phyloP scores from a whole-genome alignment of 2,888 invertebrate species.

The Amiota minor region DNA sequence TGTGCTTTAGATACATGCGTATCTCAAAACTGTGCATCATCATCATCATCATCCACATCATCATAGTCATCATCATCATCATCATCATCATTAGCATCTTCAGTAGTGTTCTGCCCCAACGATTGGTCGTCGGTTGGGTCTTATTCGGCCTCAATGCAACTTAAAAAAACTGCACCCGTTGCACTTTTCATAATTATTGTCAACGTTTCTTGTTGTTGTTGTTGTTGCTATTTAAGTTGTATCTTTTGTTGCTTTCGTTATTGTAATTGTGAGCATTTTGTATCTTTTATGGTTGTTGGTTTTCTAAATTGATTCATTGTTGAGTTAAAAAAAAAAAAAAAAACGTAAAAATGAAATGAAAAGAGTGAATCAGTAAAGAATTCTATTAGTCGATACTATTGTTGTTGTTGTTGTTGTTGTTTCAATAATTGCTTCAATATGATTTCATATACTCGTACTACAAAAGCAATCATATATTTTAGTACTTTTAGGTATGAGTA shows the following conservation, averaged over 20 bases:
- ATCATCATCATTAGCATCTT: background rate
- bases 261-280: conserved; percentile 59
- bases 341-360: too few species aligned
- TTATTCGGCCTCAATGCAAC: conserved; percentile 6
- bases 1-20: too few species aligned
- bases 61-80: too few species aligned
- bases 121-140: too few species aligned
- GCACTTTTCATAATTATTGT: conserved; percentile 63
- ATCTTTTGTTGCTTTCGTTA: background rate
- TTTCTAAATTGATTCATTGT: conserved; percentile 67
- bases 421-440: conserved; percentile 63
- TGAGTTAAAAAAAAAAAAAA: background rate
- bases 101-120: background rate
- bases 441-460: conserved; percentile 57
- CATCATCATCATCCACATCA: too few species aligned
- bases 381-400: background rate
- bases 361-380: too few species aligned
- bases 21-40: too few species aligned
- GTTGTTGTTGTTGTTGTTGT: background rate
- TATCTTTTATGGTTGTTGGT: conserved; percentile 57
- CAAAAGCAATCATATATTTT: conserved; percentile 11
- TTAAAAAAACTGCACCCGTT: conserved; percentile 58
- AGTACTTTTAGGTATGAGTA: too few species aligned
- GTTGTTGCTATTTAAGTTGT: conserved; percentile 48
- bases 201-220: conserved; percentile 49